Evolutionary conservation across 2,888 invertebrate species (phyloP), one percentile per base, ranked within the genome.

Genomic region (Drosophila mimetica): DNA sequence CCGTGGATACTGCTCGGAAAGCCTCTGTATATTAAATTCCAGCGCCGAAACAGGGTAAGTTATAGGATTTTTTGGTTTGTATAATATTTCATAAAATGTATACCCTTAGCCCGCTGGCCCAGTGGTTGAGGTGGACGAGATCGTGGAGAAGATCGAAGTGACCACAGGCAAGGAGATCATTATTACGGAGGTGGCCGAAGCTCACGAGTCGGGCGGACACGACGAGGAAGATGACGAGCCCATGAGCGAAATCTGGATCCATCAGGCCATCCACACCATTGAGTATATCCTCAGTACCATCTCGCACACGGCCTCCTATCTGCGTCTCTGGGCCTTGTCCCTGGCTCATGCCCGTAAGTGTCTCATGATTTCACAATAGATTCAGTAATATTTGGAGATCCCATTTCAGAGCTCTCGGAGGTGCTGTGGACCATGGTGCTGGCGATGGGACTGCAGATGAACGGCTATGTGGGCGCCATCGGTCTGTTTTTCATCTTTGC

Each of bases 391-490:
- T 14, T 6, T 2, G 0, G 4, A 8, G 4, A 7, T 20, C 36
- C 5, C 11, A 2, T 65, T 48, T n/a, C 25, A 96, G 96, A 96
- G 91, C 92, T 96, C 60, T 96, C 96, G 0, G 96, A 96, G 92
- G 99, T 99, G 48, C 92, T 99, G 79, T 99, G 97, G 97, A 95
- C 92, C 89, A 97, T 97, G 99, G 97, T 99, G 71, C 93, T 99
- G 90, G 92, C 93, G n/a, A 93, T 94, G 90, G 97, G 96, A 5
- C 93, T 99, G 59, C 93, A 93, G 69, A 93, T 79, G 28, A 94
- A 86, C 92, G 84, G 88, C 5, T 96, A 95, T 93, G 90, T 93
- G 37, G 97, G 96, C 47, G 95, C 95, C 41, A 93, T 97, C 66
- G 93, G 95, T 69, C 92, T 98, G 46, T 98, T 96, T 93, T 92